Percentiles rank a stretch among this genome's conserved stretches.
These are phyloP conservation scores for Sinhomidia bicolor DNA, from an alignment of 2,888 invertebrate species.

Conservation along the genomic window DNA sequence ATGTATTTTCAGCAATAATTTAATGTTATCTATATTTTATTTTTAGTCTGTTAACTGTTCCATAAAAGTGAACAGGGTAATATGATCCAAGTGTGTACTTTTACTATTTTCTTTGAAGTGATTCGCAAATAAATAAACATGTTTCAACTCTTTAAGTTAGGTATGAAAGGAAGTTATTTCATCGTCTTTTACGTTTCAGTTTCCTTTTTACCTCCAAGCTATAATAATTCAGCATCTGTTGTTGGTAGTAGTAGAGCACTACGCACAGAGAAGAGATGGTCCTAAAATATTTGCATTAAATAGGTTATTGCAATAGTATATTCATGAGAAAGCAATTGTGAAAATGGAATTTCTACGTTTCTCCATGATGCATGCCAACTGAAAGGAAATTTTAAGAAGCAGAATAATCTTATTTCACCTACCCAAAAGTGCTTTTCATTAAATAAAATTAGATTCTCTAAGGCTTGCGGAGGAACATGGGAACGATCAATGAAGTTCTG, in stretches of 20 bases:
- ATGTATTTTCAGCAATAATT: neutral
- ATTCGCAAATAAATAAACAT: constrained; percentile 30
- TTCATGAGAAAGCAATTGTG: neutral
- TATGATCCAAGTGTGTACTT: neutral
- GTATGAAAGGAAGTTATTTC: neutral
- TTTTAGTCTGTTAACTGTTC: constrained; percentile 31
- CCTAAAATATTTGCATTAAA: constrained; percentile 5
- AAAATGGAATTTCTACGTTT: constrained; percentile 42
- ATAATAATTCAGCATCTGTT: constrained; percentile 4
- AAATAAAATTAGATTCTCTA: constrained; percentile 58
- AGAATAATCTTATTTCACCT: constrained; percentile 54
- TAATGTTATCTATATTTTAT: neutral
- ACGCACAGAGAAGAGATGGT: neutral
- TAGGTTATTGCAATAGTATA: neutral
- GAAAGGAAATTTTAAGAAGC: constrained; percentile 15
- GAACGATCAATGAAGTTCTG: constrained; percentile 33
- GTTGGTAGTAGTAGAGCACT: no score
- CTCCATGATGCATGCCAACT: neutral
- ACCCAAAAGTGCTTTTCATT: constrained; percentile 46
- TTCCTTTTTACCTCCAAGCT: neutral
- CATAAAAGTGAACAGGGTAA: constrained; percentile 12
- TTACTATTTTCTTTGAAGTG: constrained; percentile 27
- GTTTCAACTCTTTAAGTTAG: neutral
- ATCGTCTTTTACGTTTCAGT: neutral
- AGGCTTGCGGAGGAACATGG: neutral